A percentile compares a stretch with the other conserved stretches of the same genome.
phyloP scores from a whole-genome alignment of 2,113 vertebrate genomes.

The Bubo bubo region DNA sequence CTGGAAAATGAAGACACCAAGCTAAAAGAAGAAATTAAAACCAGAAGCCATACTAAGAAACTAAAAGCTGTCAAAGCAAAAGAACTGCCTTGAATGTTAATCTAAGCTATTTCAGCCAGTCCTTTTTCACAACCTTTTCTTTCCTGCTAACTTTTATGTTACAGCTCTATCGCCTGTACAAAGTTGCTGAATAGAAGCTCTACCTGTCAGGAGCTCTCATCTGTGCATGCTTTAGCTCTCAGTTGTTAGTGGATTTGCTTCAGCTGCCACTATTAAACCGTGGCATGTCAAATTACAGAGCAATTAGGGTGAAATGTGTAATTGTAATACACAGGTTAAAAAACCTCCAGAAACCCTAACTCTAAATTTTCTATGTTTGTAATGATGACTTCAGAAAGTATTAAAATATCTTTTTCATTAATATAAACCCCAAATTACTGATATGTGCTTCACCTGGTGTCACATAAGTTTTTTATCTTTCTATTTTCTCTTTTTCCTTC shows the following conservation, averaged over 20 bases:
- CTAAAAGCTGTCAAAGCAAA: constrained; percentile 1
- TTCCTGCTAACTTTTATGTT: constrained; percentile 41
- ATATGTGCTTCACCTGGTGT: neutral
- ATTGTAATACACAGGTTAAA: neutral
- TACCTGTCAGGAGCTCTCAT: constrained; percentile 27
- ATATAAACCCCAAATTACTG: neutral
- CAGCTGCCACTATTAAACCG: constrained; percentile 6
- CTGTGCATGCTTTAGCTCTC: neutral
- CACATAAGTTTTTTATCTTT: neutral
- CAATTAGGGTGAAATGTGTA: constrained; percentile 3
- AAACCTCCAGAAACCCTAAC: neutral
- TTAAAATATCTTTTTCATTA: neutral
- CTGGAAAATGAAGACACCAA: neutral
- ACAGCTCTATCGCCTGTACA: neutral
- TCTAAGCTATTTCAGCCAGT: constrained; percentile 43
- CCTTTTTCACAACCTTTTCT: constrained; percentile 42
- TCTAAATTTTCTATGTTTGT: neutral
- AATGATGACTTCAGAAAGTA: neutral
- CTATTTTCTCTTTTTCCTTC: neutral
- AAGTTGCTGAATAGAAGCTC: constrained; percentile 14
- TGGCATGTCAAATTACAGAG: constrained; percentile 23
- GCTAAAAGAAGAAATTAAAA: constrained; percentile 41
- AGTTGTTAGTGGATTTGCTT: constrained; percentile 7
- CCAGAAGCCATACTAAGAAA: neutral
- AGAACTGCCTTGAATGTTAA: constrained; percentile 42